These are phyloP conservation scores for Ophion ellenae DNA, from an alignment of 2,888 invertebrate genomes.

Conservation along the genomic window DNA sequence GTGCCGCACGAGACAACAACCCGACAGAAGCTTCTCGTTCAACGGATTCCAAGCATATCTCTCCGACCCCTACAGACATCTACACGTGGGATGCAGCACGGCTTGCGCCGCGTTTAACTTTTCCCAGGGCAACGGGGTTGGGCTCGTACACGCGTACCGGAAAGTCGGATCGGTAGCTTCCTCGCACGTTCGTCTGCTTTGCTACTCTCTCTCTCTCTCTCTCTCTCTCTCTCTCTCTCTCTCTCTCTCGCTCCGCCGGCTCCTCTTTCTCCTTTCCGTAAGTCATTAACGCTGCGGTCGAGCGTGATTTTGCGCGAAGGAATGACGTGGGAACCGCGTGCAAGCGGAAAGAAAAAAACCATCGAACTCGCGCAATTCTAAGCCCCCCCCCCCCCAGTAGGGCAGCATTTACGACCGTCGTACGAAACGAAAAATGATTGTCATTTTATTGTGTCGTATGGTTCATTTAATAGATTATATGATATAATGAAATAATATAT, in stretches of 20 bases:
- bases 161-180: constrained; percentile 22
- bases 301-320: constrained; percentile 55
- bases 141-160: constrained; percentile 21
- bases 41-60: constrained; percentile 56
- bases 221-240: background rate
- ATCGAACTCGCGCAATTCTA: background rate
- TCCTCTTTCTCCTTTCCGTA: constrained; percentile 6
- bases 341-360: background rate
- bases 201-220: background rate
- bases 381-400: background rate
- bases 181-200: constrained; percentile 19
- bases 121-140: background rate
- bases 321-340: background rate
- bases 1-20: constrained; percentile 51
- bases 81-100: constrained; percentile 3
- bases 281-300: constrained; percentile 57
- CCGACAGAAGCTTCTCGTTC: constrained; percentile 44
- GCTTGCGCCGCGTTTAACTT: constrained; percentile 36
- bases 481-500: no score
- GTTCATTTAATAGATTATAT: no score
- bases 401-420: no score
- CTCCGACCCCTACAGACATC: background rate
- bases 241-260: background rate
- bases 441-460: no score
- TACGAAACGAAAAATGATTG: no score